Evolutionary conservation across 1,140 invertebrate species (phyloP), one percentile per base, ranked within the genome.

Genomic region (Neuroterus valhalla): DNA sequence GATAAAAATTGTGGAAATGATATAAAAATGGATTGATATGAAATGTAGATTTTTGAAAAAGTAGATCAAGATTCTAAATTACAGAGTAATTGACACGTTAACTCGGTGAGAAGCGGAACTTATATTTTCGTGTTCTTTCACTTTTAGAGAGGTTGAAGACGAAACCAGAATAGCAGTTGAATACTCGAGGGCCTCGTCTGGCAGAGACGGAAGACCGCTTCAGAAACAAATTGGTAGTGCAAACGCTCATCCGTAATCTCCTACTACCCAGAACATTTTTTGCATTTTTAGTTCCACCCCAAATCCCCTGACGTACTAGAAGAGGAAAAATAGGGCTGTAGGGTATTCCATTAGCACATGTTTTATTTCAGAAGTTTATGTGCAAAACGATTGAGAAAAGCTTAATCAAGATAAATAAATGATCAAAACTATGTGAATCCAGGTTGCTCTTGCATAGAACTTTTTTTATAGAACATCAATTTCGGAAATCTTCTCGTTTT

Each of bases 51-150:
- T 52, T 21, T 1, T 21, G 23, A 52, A 21, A 52, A 52, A 8
- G 23, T n/a, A 17, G 17, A 19, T 48, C 17, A 52, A 52, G 12
- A 52, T 52, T 21, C 21, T 10, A 3, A 52, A 52, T 52, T 26
- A n/a, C n/a, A 52, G 10, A 23, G 19, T 52, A 52, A 52, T 52
- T 52, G 19, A 52, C 50, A 21, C 50, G 50, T 21, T 23, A 52
- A 52, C 46, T 48, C 3, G 12, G 15, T 0, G 15, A 19, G 23
- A 52, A 21, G 46, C 0, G 46, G 19, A 10, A 52, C 19, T 52
- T 52, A 11, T 52, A 52, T 23, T 52, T 52, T 52, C 50, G 1
- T 52, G 21, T 1, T 21, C 50, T 52, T 23, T 52, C 11, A 52
- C 23, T 52, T 52, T 52, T 52, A 8, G 50, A 52, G 50, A 23